phyloP scores from a whole-genome alignment of 1,140 invertebrate species.

The Drosophila biarmipes region DNA sequence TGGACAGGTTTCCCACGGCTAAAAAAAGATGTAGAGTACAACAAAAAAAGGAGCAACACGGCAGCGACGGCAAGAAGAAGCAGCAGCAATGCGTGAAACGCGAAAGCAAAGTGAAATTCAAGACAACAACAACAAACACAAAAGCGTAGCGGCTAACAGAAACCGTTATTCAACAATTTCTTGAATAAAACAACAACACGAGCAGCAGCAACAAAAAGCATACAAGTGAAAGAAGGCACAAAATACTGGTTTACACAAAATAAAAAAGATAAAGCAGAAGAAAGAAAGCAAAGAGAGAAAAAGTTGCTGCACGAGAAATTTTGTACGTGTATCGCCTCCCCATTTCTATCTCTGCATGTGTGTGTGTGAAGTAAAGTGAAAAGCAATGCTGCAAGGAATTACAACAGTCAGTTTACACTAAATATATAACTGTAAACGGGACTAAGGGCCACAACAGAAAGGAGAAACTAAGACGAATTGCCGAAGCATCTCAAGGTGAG shows the following conservation, averaged over 20 bases:
- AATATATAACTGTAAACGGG: slow-evolving; percentile 57
- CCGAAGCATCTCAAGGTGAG: slow-evolving; percentile 27
- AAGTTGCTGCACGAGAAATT: slow-evolving; percentile 76
- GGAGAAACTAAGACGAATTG: slow-evolving; percentile 1
- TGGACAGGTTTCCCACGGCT: slow-evolving; percentile 61
- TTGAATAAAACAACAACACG: slow-evolving; percentile 45
- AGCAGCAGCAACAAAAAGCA: slow-evolving; percentile 33
- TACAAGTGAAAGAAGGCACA: slow-evolving; percentile 79
- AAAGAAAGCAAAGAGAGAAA: slow-evolving; percentile 64
- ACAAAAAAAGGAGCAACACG: slow-evolving; percentile 29
- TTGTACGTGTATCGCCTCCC: slow-evolving; percentile 63
- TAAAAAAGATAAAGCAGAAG: slow-evolving; percentile 42
- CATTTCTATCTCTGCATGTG: slow-evolving; percentile 42
- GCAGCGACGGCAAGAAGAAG: slow-evolving; percentile 36
- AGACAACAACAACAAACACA: slow-evolving; percentile 49
- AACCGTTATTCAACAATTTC: slow-evolving; percentile 81
- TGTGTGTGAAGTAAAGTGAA: slow-evolving; percentile 66
- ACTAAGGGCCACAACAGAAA: slow-evolving; percentile 25
- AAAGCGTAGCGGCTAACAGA: slow-evolving; percentile 52
- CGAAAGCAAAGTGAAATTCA: slow-evolving; percentile 82
- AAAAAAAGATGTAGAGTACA: slow-evolving; percentile 10
- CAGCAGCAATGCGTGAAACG: slow-evolving; percentile 54
- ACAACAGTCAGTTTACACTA: slow-evolving; percentile 44
- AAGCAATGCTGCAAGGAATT: slow-evolving; percentile 74
- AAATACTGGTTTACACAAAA: slow-evolving; percentile 74